phyloP scores from a whole-genome alignment of 2,797 vertebrate species.

The Sylvilagus floridanus region DNA sequence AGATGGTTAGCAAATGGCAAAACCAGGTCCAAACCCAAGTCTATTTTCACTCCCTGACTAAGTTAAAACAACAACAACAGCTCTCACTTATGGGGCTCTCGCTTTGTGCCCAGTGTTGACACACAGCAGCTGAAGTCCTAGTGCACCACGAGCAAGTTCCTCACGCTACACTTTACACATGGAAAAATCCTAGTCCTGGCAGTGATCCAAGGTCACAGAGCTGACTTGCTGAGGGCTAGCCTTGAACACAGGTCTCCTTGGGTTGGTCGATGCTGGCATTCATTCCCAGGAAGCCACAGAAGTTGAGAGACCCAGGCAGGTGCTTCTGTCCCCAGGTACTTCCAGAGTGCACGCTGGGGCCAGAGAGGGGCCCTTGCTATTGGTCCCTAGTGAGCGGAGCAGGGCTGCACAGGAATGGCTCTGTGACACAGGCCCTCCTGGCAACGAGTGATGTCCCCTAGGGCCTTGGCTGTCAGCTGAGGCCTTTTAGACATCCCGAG shows the following conservation, averaged over 20 bases:
- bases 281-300: background rate
- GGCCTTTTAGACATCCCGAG: slow-evolving; percentile 57
- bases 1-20: background rate
- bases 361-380: background rate
- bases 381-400: background rate
- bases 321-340: background rate
- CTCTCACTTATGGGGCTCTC: background rate
- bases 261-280: background rate
- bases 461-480: slow-evolving; percentile 65
- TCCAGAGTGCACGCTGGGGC: background rate
- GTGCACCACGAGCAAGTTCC: background rate
- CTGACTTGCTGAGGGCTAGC: background rate
- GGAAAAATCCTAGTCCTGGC: background rate
- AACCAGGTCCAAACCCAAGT: background rate
- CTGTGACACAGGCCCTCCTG: slow-evolving; percentile 63
- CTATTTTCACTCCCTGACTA: background rate
- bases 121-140: background rate
- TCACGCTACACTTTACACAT: background rate
- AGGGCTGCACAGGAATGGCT: background rate
- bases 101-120: background rate
- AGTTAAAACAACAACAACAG: background rate
- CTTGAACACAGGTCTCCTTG: background rate
- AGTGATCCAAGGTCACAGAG: background rate
- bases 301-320: background rate
- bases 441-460: slow-evolving; percentile 67